Percentiles rank a stretch among this genome's conserved stretches.
Conservation (phyloP, 2,888 invertebrate genomes). For the Caenorhabditis afra region DNA sequence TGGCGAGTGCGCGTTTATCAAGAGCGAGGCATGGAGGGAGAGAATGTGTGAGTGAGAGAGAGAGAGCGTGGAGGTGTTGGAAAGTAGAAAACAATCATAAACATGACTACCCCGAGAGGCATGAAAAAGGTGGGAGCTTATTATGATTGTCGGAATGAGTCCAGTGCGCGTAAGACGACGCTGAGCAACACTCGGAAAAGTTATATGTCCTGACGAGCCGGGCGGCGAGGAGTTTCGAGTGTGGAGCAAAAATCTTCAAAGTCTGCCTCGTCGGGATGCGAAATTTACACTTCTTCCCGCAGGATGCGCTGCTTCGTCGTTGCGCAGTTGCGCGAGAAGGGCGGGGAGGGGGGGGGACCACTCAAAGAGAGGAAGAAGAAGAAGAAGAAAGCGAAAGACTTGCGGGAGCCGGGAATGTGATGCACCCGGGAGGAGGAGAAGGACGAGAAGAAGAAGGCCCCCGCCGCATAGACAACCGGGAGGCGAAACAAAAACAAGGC, state of each 20-base stretch:
- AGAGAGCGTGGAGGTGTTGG: too few relatives aligned
- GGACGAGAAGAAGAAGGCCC: background rate
- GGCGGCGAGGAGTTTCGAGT: background rate
- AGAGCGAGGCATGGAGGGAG: too few relatives aligned
- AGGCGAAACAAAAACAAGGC: slow-evolving; percentile 10
- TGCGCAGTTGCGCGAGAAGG: slow-evolving; percentile 46
- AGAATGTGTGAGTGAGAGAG: too few relatives aligned
- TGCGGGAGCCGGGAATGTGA: background rate
- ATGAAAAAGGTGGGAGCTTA: too few relatives aligned
- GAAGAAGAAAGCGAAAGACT: background rate
- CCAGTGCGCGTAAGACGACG: too few relatives aligned
- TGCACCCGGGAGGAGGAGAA: background rate
- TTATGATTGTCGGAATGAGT: too few relatives aligned
- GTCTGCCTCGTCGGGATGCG: background rate
- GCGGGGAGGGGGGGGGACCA: slow-evolving; percentile 1
- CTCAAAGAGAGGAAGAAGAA: slow-evolving; percentile 9
- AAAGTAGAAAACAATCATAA: too few relatives aligned
- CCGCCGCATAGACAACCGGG: background rate
- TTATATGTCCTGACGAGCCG: too few relatives aligned
- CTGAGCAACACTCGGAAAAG: too few relatives aligned
- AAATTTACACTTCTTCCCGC: slow-evolving; percentile 34
- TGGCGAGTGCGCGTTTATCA: too few relatives aligned
- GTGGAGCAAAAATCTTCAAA: background rate
- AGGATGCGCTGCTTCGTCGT: background rate
- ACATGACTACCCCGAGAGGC: too few relatives aligned